These are phyloP conservation scores for Coelogynopora nodosa DNA, from an alignment of 2,888 invertebrate genomes.

Conservation along the genomic window DNA sequence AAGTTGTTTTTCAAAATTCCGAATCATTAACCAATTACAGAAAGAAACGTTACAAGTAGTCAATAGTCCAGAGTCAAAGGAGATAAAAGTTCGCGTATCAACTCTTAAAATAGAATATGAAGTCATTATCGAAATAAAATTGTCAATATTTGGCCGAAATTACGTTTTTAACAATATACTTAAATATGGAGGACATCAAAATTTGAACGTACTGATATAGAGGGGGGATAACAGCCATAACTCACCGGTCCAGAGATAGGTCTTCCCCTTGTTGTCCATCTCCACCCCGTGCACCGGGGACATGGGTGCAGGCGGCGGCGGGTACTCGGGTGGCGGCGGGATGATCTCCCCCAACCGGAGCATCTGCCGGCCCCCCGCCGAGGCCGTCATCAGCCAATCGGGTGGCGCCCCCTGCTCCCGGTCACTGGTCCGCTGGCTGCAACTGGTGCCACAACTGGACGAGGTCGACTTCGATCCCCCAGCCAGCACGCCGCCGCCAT, in stretches of 20 bases:
- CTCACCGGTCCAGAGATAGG: not conserved
- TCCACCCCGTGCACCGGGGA: not conserved
- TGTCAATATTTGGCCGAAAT: too few species aligned
- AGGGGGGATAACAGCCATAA: too few species aligned
- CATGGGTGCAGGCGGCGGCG: slow-evolving; percentile 7
- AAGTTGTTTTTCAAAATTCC: too few species aligned
- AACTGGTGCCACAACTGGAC: not conserved
- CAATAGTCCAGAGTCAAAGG: too few species aligned
- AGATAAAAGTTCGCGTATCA: too few species aligned
- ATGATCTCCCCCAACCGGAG: not conserved
- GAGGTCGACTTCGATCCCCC: not conserved
- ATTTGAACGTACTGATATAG: too few species aligned
- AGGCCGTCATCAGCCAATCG: slow-evolving; percentile 9
- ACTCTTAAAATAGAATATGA: too few species aligned
- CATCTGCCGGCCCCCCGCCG: not conserved
- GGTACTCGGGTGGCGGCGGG: slow-evolving; percentile 6
- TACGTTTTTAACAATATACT: too few species aligned
- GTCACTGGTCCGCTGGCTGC: not conserved
- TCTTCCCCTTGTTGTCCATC: not conserved
- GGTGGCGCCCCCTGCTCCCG: not conserved
- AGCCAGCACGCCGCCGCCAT: not conserved
- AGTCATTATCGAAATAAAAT: too few species aligned
- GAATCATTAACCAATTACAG: too few species aligned
- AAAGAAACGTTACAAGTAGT: too few species aligned
- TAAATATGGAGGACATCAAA: too few species aligned